Evolutionary conservation across 2,797 vertebrate genomes (phyloP), one percentile per base, ranked within the genome.

Genomic region (Anomalospiza imberbis): DNA sequence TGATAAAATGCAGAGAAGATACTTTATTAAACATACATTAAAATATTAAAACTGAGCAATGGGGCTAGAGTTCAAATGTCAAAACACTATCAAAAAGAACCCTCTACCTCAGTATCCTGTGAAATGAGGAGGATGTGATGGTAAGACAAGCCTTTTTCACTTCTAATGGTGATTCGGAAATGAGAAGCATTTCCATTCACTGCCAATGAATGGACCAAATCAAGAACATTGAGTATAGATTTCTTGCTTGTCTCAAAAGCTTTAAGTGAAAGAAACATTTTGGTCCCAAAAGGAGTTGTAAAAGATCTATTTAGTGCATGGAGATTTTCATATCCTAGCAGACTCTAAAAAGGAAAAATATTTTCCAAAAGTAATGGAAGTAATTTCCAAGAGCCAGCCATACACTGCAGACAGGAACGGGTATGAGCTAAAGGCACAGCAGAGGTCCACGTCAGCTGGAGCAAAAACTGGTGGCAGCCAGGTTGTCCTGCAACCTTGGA

Each of bases 141-240:
- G 17, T 60, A 50, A 93, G 58, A 61, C 42, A 71, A 86, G 62
- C 29, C 32, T 86, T 77, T 91, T 20, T 0, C 77, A 88, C 47
- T 38, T 79, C 34, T 84, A 3, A 24, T 1, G 7, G 24, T 5
- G 2, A 48, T 86, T 90, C 38, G 17, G 40, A 75, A 75, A 12
- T 34, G 62, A 77, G 50, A 91, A 93, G 58, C 31, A 25, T 58
- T 92, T 94, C 58, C 77, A 68, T 81, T 91, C 54, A 50, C 38
- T 57, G 18, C 32, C 58, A 53, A 18, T 57, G 72, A 94, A 90
- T 13, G 78, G 53, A 73, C 53, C 22, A 62, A 83, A 85, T 83
- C 78, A 84, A 73, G 87, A 91, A 62, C 54, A 75, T 10, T 42
- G 45, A 65, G 25, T 75, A 86, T 91, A 81, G 54, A 57, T 75